Percentiles rank a stretch among this genome's conserved stretches.
Evolutionary conservation across 2,113 vertebrate genomes (phyloP).

Genomic region (Hassar affinis): DNA sequence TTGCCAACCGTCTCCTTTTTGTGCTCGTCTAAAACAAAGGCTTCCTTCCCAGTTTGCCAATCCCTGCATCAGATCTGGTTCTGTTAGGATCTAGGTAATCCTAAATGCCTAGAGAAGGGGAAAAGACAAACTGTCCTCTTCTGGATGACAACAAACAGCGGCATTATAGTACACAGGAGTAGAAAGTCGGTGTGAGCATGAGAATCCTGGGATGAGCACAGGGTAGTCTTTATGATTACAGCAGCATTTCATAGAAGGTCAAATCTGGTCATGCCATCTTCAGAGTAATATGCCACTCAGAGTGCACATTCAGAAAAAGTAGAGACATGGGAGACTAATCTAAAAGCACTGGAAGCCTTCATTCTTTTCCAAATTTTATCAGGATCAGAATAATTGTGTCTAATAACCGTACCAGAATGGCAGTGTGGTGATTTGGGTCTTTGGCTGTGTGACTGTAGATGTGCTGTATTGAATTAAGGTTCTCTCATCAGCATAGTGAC

Average conservation of each 20-base stretch:
- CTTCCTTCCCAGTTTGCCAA: background rate
- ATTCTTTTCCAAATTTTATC: background rate
- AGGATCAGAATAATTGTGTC: background rate
- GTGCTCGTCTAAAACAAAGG: background rate
- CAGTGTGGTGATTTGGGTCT: background rate
- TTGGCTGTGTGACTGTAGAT: background rate
- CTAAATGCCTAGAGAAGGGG: background rate
- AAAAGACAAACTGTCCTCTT: background rate
- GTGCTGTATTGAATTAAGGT: conserved; percentile 28
- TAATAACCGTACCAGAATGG: background rate
- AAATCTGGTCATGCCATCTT: background rate
- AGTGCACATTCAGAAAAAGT: background rate
- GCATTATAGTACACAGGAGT: background rate
- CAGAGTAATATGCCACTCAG: conserved; percentile 1
- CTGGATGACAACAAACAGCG: background rate
- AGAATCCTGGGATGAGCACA: background rate
- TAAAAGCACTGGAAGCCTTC: background rate
- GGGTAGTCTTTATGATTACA: background rate
- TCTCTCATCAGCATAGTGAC: conserved; percentile 37
- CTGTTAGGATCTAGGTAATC: background rate
- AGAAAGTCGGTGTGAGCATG: background rate
- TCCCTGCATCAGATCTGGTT: background rate
- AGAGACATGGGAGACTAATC: background rate
- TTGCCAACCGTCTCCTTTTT: background rate
- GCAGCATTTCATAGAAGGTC: background rate